Conservation (phyloP, 2,113 vertebrate genomes). For the Passer montanus region DNA sequence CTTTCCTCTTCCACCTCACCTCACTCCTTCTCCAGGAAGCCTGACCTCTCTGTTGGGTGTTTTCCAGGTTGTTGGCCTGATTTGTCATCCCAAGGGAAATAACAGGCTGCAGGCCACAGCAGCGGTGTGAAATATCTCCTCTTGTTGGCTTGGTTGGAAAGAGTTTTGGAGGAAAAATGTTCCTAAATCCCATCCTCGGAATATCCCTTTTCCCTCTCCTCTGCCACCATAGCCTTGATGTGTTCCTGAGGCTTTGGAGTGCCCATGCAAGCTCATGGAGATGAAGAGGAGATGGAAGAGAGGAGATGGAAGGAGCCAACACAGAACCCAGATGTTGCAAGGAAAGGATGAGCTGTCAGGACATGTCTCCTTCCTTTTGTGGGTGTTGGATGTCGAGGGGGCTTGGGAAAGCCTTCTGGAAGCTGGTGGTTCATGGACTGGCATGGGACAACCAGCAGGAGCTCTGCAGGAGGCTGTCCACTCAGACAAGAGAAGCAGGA, state of each 20-base stretch:
- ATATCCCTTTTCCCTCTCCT: not conserved
- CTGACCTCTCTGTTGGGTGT: not conserved
- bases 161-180: not conserved
- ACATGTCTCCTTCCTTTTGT: fast-evolving
- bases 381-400: fast-evolving
- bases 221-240: not conserved
- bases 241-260: not conserved
- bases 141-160: not conserved
- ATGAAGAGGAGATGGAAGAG: not conserved
- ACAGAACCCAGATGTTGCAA: not conserved
- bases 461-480: not conserved
- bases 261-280: not conserved
- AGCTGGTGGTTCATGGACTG: not conserved
- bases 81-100: not conserved
- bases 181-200: not conserved
- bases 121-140: not conserved
- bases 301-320: not conserved
- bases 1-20: not conserved
- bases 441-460: not conserved
- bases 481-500: not conserved
- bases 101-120: not conserved
- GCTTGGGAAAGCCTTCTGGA: not conserved
- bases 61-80: not conserved
- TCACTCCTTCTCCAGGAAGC: slow-evolving; percentile 5
- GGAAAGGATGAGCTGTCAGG: not conserved